Evolutionary conservation across 2,113 vertebrate species (phyloP).

Genomic region (Rhipidura dahli): DNA sequence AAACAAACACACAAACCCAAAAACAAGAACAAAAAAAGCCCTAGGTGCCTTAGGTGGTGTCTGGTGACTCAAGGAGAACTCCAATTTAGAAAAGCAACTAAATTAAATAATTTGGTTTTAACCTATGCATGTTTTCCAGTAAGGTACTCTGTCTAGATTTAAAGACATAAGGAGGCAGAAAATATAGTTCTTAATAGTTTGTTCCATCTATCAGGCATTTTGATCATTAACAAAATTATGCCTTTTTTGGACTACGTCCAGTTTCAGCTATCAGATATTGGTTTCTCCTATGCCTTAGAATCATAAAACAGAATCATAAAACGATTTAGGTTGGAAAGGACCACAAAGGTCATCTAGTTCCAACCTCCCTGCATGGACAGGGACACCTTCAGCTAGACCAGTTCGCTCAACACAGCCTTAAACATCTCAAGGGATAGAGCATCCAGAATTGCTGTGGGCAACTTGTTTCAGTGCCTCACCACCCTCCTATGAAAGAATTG

Average conservation of each 20-base stretch:
- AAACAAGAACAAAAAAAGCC: neutral
- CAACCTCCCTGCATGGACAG: rapidly evolving
- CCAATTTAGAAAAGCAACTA: neutral
- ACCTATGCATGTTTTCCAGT: neutral
- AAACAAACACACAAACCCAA: neutral
- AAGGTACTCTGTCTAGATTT: neutral
- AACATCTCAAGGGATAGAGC: neutral
- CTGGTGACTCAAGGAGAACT: neutral
- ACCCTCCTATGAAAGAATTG: neutral
- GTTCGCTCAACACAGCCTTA: neutral
- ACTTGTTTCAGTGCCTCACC: neutral
- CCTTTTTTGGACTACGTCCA: neutral
- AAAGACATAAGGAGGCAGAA: neutral
- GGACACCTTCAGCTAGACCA: neutral
- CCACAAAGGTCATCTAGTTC: neutral
- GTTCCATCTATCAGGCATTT: neutral
- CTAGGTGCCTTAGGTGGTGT: neutral
- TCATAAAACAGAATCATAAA: neutral
- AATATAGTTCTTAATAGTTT: neutral
- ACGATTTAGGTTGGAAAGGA: neutral
- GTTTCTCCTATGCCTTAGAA: neutral
- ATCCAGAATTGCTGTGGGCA: neutral
- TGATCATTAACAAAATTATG: neutral
- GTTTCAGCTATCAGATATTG: neutral
- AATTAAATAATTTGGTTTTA: neutral